phyloP scores from a whole-genome alignment of 1,140 invertebrate genomes.

The Diabrotica undecimpunctata region DNA sequence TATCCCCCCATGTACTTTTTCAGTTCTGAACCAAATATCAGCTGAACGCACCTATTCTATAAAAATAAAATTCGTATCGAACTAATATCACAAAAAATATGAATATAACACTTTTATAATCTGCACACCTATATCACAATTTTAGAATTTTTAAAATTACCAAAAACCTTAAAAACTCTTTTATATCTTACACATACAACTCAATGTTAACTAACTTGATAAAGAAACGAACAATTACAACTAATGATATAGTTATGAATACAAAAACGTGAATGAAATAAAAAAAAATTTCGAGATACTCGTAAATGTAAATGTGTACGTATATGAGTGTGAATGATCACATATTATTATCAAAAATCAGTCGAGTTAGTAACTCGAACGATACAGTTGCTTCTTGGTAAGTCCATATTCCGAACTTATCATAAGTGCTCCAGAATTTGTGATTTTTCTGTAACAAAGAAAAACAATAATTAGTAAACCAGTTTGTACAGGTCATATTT shows the following conservation, averaged over 20 bases:
- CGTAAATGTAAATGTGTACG: neutral
- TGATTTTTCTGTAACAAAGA: constrained; percentile 3
- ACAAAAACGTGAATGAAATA: constrained; percentile 1
- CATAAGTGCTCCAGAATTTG: neutral
- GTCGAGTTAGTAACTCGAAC: neutral
- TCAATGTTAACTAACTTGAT: constrained; percentile 1
- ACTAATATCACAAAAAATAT: constrained; percentile 3
- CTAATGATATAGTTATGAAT: neutral
- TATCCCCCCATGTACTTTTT: neutral
- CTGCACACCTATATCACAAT: constrained; percentile 2
- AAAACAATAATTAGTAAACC: neutral
- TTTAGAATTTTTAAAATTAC: constrained; percentile 1
- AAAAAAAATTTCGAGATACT: neutral
- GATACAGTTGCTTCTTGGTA: neutral
- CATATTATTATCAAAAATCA: neutral
- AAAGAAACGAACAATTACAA: neutral
- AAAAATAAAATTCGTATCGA: constrained; percentile 3
- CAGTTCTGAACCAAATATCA: neutral
- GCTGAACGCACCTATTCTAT: constrained; percentile 1
- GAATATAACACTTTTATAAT: constrained; percentile 3
- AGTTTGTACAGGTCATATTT: no score
- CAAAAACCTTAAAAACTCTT: neutral
- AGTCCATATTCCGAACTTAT: neutral
- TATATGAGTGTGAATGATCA: neutral
- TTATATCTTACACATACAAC: neutral